phyloP scores from a whole-genome alignment of 2,113 vertebrate genomes.

The Synodontis membranacea region DNA sequence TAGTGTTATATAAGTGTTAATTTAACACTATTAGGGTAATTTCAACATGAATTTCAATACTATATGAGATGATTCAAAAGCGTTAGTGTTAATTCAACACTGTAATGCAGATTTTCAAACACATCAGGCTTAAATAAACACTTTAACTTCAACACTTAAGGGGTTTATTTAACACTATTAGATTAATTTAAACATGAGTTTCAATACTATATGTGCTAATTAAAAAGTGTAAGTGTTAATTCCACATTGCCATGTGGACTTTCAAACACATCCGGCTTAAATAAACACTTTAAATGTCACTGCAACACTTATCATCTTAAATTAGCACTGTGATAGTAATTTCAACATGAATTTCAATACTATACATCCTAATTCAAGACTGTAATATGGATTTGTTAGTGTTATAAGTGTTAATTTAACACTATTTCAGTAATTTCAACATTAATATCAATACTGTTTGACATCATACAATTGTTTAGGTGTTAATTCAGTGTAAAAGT shows the following conservation, averaged over 20 bases:
- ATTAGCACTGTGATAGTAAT: not conserved
- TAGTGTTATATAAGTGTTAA: too few species aligned
- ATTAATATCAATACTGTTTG: not conserved
- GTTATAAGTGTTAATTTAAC: not conserved
- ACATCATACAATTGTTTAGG: not conserved
- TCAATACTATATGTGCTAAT: too few species aligned
- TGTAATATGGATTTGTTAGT: too few species aligned
- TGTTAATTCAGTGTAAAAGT: not conserved
- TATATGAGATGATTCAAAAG: too few species aligned
- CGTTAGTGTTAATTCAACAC: too few species aligned
- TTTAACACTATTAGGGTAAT: too few species aligned
- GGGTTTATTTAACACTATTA: not conserved
- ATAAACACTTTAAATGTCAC: not conserved
- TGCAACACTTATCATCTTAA: not conserved
- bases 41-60: too few species aligned
- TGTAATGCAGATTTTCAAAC: not conserved
- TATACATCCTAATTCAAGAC: not conserved
- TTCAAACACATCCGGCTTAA: not conserved
- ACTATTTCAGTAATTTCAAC: not conserved
- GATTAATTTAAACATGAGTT: too few species aligned
- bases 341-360: not conserved
- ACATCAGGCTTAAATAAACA: not conserved
- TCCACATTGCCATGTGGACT: not conserved
- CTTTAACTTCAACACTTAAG: not conserved
- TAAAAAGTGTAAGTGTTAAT: not conserved